phyloP scores from a whole-genome alignment of 2,797 vertebrate genomes.

The Smutsia gigantea region DNA sequence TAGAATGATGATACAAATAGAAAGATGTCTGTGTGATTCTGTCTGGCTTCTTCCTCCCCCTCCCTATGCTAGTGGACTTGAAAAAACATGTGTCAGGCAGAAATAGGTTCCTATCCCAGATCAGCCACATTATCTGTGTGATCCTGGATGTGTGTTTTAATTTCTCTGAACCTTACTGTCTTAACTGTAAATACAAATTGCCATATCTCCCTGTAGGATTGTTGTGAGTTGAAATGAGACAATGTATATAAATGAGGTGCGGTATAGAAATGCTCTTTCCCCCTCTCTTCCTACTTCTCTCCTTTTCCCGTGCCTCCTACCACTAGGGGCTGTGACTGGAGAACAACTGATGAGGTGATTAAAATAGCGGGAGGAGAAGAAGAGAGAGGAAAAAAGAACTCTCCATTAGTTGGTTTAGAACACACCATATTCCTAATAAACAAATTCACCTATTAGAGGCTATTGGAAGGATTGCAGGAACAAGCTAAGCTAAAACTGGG shows the following conservation, averaged over 20 bases:
- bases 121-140: neutral
- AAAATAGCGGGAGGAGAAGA: constrained; percentile 31
- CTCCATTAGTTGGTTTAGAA: constrained; percentile 51
- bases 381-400: constrained; percentile 39
- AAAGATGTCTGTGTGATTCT: neutral
- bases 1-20: neutral
- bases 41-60: neutral
- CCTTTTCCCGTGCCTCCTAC: neutral
- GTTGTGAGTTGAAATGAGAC: neutral
- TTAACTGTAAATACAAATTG: constrained; percentile 10
- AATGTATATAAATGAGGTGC: neutral
- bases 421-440: constrained; percentile 19
- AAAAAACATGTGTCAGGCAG: neutral
- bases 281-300: neutral
- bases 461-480: constrained; percentile 19
- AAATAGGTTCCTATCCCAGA: neutral
- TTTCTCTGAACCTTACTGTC: constrained; percentile 40
- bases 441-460: constrained; percentile 50
- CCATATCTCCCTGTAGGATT: neutral
- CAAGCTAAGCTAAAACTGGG: constrained; percentile 15
- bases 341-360: constrained; percentile 32
- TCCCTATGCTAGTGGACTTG: neutral
- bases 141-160: neutral
- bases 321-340: neutral
- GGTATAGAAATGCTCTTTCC: neutral